Percentiles rank a stretch among this genome's conserved stretches.
Conservation (phyloP, 2,113 vertebrate genomes). For the Lepus americanus region DNA sequence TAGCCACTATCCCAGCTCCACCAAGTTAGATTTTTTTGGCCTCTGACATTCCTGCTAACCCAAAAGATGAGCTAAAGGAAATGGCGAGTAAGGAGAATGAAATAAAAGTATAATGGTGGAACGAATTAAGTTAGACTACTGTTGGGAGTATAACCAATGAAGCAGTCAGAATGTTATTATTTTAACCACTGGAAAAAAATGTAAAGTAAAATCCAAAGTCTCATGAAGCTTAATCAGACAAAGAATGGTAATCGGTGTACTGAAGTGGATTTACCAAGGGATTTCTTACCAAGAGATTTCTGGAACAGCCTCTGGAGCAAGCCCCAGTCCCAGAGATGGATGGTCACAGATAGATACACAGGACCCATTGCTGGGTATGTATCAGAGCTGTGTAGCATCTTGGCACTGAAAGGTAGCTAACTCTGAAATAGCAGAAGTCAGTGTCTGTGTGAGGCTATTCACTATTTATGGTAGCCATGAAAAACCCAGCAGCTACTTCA, state of each 20-base stretch:
- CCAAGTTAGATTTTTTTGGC: not conserved
- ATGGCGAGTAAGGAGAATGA: not conserved
- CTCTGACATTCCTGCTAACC: not conserved
- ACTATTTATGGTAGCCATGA: not conserved
- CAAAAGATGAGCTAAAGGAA: slow-evolving; percentile 33
- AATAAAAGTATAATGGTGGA: slow-evolving; percentile 27
- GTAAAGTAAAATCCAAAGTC: not conserved
- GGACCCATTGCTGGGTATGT: not conserved
- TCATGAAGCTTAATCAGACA: not conserved
- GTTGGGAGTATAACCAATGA: not conserved
- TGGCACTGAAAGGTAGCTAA: not conserved
- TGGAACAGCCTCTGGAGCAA: not conserved
- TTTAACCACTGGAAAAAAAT: not conserved
- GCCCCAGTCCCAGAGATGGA: not conserved
- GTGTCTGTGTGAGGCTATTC: not conserved
- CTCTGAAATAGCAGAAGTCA: not conserved
- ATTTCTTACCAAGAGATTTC: not conserved
- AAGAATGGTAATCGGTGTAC: not conserved
- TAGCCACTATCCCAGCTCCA: not conserved
- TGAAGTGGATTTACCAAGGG: not conserved
- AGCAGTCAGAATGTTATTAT: slow-evolving; percentile 9
- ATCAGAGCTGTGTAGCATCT: not conserved
- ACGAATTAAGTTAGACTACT: not conserved
- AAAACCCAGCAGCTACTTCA: not conserved
- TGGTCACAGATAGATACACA: not conserved